Conservation (phyloP, 2,888 invertebrate species). For the Philonicus albiceps region DNA sequence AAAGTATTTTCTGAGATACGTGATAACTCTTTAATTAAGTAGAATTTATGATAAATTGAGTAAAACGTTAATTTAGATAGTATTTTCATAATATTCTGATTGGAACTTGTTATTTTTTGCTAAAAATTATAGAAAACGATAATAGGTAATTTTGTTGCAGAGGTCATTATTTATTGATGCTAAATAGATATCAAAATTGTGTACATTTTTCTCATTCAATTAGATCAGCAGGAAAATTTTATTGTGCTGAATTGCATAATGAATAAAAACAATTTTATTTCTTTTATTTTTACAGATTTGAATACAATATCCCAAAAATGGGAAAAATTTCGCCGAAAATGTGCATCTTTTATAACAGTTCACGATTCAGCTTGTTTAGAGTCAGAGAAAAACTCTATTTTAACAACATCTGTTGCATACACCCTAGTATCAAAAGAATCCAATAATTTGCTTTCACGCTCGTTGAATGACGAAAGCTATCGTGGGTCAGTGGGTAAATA, state of each 20-base stretch:
- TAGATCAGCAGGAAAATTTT: neutral
- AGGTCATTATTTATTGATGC: neutral
- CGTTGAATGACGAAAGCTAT: neutral
- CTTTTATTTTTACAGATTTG: conserved; percentile 43
- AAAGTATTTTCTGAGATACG: too few relatives aligned
- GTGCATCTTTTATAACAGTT: conserved; percentile 67
- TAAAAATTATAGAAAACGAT: too few relatives aligned
- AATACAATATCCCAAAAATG: conserved; percentile 72
- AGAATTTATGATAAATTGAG: too few relatives aligned
- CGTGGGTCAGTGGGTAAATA: conserved; percentile 39
- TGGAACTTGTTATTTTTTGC: too few relatives aligned
- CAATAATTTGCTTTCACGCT: neutral
- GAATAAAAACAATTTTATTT: neutral
- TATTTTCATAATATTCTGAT: too few relatives aligned
- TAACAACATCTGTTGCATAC: conserved; percentile 45
- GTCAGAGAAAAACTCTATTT: conserved; percentile 47
- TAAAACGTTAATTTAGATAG: too few relatives aligned
- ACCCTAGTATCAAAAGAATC: conserved; percentile 37
- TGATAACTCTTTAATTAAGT: too few relatives aligned
- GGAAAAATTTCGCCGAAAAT: conserved; percentile 75
- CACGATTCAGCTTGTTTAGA: conserved; percentile 66
- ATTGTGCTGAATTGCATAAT: neutral
- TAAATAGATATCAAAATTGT: too few relatives aligned
- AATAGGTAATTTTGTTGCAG: too few relatives aligned
- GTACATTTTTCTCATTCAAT: neutral